These are phyloP conservation scores for Eira barbara DNA, from an alignment of 2,113 vertebrate species.

Conservation along the genomic window DNA sequence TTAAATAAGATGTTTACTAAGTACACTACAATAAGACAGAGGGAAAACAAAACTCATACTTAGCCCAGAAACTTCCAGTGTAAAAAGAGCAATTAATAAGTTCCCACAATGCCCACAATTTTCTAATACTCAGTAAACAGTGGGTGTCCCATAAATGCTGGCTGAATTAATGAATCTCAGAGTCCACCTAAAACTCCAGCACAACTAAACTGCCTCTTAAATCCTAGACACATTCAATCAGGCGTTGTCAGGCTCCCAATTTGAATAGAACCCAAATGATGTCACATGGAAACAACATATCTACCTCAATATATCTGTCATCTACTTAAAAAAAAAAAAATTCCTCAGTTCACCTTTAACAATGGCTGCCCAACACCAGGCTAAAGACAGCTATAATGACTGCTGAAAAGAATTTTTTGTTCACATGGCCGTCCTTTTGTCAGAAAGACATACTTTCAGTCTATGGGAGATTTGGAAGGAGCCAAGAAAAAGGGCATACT, in stretches of 20 bases:
- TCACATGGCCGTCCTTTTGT: not conserved
- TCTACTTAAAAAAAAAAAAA: not conserved
- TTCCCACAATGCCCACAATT: not conserved
- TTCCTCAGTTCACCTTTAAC: not conserved
- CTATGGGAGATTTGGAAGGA: not conserved
- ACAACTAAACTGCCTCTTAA: not conserved
- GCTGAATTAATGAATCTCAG: not conserved
- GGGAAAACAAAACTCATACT: not conserved
- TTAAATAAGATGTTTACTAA: not conserved
- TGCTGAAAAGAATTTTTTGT: not conserved
- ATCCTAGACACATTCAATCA: not conserved
- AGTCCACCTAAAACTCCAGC: not conserved
- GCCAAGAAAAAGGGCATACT: not conserved
- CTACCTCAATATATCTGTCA: constrained; percentile 39
- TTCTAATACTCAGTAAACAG: not conserved
- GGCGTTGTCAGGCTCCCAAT: not conserved
- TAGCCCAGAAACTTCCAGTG: not conserved
- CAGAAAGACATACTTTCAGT: not conserved
- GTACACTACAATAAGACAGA: not conserved
- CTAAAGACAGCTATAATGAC: not conserved
- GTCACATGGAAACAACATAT: constrained; percentile 42
- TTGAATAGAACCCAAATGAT: not conserved
- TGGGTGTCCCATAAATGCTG: not conserved
- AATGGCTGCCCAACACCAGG: not conserved
- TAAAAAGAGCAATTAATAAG: not conserved